Base-by-base conservation (phyloP, 1,140 invertebrate genomes). In the Armadillidium nasatum region DNA sequence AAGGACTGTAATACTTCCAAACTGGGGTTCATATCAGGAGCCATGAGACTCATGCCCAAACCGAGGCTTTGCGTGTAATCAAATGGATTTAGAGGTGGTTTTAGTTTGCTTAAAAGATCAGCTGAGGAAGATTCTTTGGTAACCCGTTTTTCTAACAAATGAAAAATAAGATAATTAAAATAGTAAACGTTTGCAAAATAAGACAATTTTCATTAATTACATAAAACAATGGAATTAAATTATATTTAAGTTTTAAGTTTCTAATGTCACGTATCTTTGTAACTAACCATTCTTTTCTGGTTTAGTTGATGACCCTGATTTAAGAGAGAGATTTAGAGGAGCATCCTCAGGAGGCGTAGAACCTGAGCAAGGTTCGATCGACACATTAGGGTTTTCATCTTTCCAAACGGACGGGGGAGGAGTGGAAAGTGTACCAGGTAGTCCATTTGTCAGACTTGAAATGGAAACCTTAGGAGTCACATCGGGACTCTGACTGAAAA, bases 311-410 rank as follows among this genome's bases (percentile, higher is more conserved):
- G 46, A 33, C 22, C 73, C 72, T 13, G 91, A 90, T 84, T 93
- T 94, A 75, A 93, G 85, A 6, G 91, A 93, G 0, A 94, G 87
- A 85, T 94, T 93, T 19, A 94, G 86, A 0, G 92, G 92, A 0
- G 90, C 89, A 82, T 94, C 92, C 19, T 81, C 80, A 0, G 60
- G 23, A 44, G 75, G 67, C 9, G 71, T 33, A n/a, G 19, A 33
- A 44, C 72, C 67, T 7, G 72, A 74, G 46, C 78, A 79, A 0
- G 78, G 77, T n/a, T 76, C 77, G 4, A 78, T 75, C 21, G 77
- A 76, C 0, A 74, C 77, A 33, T 72, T 77, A 44, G 79, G 74
- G 46, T 72, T 74, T 21, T 78, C 79, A 44, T 80, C 79, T n/a
- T 73, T 60, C 75, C 79, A 78, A 7, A 50, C 72, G 1, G 73